Evolutionary conservation across 2,888 invertebrate species (phyloP).

Genomic region (Hypomecis atomaria): DNA sequence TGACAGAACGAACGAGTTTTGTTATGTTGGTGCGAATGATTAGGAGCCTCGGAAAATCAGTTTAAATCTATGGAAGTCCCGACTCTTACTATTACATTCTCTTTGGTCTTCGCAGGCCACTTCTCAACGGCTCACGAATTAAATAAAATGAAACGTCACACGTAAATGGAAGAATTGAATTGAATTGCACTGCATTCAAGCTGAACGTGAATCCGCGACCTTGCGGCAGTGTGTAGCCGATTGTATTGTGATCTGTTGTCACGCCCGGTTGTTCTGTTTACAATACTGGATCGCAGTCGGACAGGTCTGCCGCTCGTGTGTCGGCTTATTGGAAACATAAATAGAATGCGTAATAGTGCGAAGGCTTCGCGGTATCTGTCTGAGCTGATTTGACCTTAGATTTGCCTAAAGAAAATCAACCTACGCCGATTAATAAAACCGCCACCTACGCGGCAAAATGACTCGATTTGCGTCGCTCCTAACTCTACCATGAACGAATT

Average conservation of each 20-base stretch:
- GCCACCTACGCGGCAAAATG: slow-evolving; percentile 73
- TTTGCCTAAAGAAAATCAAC: slow-evolving; percentile 67
- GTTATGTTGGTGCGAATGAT: too few relatives aligned
- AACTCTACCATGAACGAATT: slow-evolving; percentile 61
- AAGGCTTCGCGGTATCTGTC: slow-evolving; percentile 57
- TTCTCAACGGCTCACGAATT: slow-evolving; percentile 62
- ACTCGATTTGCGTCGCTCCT: slow-evolving; percentile 58
- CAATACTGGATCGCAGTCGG: slow-evolving; percentile 56
- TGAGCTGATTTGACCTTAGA: slow-evolving; percentile 71
- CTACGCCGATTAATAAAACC: slow-evolving; percentile 75
- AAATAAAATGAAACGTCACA: slow-evolving; percentile 68
- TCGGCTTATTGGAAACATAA: slow-evolving; percentile 57
- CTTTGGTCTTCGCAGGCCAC: slow-evolving; percentile 54
- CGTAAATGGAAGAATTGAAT: slow-evolving; percentile 55
- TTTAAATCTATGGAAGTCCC: too few relatives aligned
- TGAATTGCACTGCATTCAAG: slow-evolving; percentile 59
- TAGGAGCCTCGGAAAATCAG: too few relatives aligned
- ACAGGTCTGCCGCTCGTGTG: slow-evolving; percentile 48
- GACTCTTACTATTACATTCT: too few relatives aligned
- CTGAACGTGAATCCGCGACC: slow-evolving; percentile 60
- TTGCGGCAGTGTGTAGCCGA: slow-evolving; percentile 58
- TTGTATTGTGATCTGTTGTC: slow-evolving; percentile 62
- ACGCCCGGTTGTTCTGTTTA: slow-evolving; percentile 78
- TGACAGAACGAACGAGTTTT: too few relatives aligned
- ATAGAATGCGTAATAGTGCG: slow-evolving; percentile 56